Evolutionary conservation across 1,140 invertebrate species (phyloP).

Genomic region (Cotesia vestalis): DNA sequence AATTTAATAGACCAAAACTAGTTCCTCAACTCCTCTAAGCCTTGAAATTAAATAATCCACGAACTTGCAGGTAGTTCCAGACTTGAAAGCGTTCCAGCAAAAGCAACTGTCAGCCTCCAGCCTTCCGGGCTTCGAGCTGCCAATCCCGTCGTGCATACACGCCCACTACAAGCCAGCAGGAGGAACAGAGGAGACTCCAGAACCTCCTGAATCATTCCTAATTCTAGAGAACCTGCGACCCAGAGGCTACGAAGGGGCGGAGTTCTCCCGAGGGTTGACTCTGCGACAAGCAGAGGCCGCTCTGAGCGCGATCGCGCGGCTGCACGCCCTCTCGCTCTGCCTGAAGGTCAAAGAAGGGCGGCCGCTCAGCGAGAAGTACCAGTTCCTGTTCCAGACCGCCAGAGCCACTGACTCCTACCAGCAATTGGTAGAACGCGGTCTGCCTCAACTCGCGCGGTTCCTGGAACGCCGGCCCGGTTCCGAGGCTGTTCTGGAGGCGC

Average conservation of each 20-base stretch:
- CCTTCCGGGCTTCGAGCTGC: conserved; percentile 58
- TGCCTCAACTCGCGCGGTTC: conserved; percentile 77
- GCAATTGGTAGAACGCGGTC: conserved; percentile 76
- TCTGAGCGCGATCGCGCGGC: conserved; percentile 73
- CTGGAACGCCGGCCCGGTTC: conserved; percentile 72
- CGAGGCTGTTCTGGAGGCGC: conserved; percentile 65
- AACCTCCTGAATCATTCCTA: conserved; percentile 71
- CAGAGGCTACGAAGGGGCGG: conserved; percentile 65
- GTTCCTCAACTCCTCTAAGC: too few species aligned
- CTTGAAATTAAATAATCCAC: too few species aligned
- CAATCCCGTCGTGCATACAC: conserved; percentile 73
- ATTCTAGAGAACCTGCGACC: conserved; percentile 72
- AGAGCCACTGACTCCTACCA: conserved; percentile 81
- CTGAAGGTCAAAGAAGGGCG: conserved; percentile 72
- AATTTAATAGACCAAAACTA: too few species aligned
- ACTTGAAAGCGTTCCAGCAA: conserved; percentile 68
- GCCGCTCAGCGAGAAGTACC: conserved; percentile 73
- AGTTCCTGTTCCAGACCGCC: conserved; percentile 79
- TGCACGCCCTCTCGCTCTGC: conserved; percentile 76
- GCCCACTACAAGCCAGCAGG: conserved; percentile 70
- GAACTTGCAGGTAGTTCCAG: conserved; percentile 70
- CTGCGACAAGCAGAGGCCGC: conserved; percentile 73
- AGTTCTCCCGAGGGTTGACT: conserved; percentile 76
- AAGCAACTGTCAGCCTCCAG: conserved; percentile 53
- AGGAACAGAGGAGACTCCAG: conserved; percentile 64